Conservation (phyloP, 2,797 vertebrate species). For the Remorina albescens region DNA sequence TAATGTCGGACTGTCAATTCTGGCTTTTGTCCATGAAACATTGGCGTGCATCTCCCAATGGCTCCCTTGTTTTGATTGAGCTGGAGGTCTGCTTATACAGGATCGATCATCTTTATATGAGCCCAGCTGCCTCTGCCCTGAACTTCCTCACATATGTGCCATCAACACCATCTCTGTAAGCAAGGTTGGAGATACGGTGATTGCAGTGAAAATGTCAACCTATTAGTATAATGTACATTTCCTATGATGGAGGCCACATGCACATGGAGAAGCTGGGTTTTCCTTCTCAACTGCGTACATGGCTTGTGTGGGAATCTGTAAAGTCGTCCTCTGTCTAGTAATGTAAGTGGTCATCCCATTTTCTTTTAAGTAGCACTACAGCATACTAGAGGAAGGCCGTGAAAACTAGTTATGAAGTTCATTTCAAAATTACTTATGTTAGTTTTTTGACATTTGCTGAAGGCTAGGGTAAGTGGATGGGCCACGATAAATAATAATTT, state of each 20-base stretch:
- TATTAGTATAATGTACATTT: constrained; percentile 1
- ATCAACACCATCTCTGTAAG: not conserved
- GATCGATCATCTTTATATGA: constrained; percentile 42
- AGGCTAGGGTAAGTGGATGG: not conserved
- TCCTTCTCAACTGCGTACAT: not conserved
- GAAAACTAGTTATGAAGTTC: not conserved
- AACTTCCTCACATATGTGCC: constrained; percentile 21
- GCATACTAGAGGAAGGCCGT: constrained; percentile 6
- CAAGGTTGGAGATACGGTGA: constrained; percentile 13
- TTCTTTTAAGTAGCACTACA: constrained; percentile 8
- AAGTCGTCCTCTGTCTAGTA: constrained; percentile 5
- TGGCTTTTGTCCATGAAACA: constrained; percentile 55
- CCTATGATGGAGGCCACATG: not conserved
- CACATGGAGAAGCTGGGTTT: not conserved
- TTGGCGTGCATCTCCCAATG: constrained; percentile 21
- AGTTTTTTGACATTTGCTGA: not conserved
- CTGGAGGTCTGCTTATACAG: constrained; percentile 41
- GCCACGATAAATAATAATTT: not conserved
- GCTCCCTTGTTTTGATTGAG: constrained; percentile 51
- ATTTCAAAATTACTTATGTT: not conserved
- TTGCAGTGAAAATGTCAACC: not conserved
- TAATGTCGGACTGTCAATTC: constrained; percentile 1
- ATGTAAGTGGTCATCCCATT: constrained; percentile 17
- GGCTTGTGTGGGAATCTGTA: constrained; percentile 11
- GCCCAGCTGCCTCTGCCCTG: constrained; percentile 8